Percentiles rank a stretch among this genome's conserved stretches.
These are phyloP conservation scores for Pyrochroa serraticornis DNA, from an alignment of 2,888 invertebrate genomes.

Conservation along the genomic window DNA sequence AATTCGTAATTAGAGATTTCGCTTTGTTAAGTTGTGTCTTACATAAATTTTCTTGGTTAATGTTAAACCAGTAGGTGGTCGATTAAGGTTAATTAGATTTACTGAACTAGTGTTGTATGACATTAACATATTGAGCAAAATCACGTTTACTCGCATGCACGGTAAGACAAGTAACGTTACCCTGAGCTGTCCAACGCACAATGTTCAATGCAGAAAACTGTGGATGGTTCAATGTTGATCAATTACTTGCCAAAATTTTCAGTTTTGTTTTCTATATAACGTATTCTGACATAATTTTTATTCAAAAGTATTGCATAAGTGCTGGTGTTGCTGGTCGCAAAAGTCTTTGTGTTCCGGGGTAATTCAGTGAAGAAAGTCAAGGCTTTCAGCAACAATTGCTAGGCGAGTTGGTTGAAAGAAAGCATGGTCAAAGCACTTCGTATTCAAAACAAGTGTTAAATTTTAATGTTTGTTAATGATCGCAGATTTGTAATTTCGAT, in stretches of 20 bases:
- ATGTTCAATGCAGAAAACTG: neutral
- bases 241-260: too few species aligned
- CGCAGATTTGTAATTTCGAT: conserved; percentile 11
- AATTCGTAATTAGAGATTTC: neutral
- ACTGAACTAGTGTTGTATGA: conserved; percentile 25
- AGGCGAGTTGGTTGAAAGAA: too few species aligned
- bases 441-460: neutral
- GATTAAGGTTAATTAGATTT: conserved; percentile 16
- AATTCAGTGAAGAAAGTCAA: too few species aligned
- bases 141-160: conserved; percentile 22
- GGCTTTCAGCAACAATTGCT: too few species aligned
- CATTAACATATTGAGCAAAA: conserved; percentile 14
- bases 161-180: conserved; percentile 1
- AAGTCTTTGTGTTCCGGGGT: too few species aligned
- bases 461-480: conserved; percentile 1
- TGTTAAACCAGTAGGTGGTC: neutral
- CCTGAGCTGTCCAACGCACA: conserved; percentile 1
- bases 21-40: neutral
- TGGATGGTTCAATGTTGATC: too few species aligned
- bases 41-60: neutral
- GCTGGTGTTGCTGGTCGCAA: too few species aligned
- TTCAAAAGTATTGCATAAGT: too few species aligned
- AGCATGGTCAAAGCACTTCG: too few species aligned
- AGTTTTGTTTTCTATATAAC: too few species aligned
- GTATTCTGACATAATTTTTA: too few species aligned